Conservation (phyloP, 2,113 vertebrate species). For the Daboia siamensis region DNA sequence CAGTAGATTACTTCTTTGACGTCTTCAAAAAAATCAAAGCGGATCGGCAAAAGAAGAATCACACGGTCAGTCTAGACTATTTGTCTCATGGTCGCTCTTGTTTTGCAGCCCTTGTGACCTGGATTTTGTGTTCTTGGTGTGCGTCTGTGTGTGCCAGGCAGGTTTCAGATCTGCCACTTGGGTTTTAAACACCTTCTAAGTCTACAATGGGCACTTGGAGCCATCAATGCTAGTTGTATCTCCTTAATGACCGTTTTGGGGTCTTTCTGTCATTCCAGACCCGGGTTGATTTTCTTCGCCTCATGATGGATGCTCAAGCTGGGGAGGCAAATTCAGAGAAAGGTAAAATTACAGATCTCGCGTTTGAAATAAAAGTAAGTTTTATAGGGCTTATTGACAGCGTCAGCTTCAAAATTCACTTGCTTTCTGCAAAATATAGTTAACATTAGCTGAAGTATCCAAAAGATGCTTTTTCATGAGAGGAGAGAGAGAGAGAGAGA, state of each 20-base stretch:
- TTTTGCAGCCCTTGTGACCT: background rate
- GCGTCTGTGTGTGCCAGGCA: background rate
- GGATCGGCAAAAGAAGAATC: slow-evolving; percentile 37
- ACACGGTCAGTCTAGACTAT: slow-evolving; percentile 38
- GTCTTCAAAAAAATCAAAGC: slow-evolving; percentile 70
- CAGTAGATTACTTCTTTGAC: slow-evolving; percentile 63
- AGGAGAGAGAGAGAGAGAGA: accelerated
- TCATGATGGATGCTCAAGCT: slow-evolving; percentile 77
- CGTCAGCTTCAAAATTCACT: background rate
- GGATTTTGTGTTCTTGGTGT: background rate
- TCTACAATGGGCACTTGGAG: background rate
- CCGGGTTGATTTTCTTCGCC: slow-evolving; percentile 78
- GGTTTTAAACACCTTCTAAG: background rate
- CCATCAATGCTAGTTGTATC: background rate
- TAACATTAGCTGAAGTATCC: background rate
- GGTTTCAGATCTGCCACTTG: background rate
- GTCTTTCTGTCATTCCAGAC: slow-evolving; percentile 51
- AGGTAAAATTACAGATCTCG: slow-evolving; percentile 19
- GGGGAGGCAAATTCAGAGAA: background rate
- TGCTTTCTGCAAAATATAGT: background rate
- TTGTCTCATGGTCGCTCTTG: background rate
- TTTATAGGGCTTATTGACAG: background rate
- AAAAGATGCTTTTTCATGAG: no score
- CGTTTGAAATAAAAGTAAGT: no score
- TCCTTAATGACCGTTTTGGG: background rate